Base-by-base conservation (phyloP, 2,888 invertebrate species). In the Zeuzera pyrina region DNA sequence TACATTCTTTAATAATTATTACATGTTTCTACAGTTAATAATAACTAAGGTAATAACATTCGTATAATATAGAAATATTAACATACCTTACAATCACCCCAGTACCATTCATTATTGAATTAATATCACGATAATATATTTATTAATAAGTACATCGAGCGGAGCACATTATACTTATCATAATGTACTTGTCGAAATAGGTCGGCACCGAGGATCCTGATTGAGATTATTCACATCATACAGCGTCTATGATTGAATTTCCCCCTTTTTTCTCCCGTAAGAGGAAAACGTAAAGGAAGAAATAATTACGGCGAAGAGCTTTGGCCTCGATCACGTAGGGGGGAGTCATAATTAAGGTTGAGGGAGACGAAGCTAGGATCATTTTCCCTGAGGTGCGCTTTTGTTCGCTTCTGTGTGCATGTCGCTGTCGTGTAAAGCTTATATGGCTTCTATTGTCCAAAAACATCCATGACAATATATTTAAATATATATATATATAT, bases 291-390 rank as follows among this genome's bases (percentile, higher is more conserved):
- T 42, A 45, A 49, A 47, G 58, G 55, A 49, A 47, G 53, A 58
- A 63, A 69, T 71, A 71, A 70, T 72, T 69, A 69, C 60, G 46
- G 41, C 38, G 47, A 43, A 43, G 52, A 49, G 46, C 49, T 49
- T 45, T 49, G 43, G 44, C 47, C 57, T 52, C 50, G 49, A 57
- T 57, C 57, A 53, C 51, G 52, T 49, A 46, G 43, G 35, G 43
- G 35, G 40, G 41, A 38, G 48, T 37, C 41, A 54, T 68, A 68
- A 71, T 70, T 70, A 68, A 63, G 66, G 57, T 35, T 43, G 48
- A 52, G 45, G 51, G 41, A 40, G 29, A 35, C 31, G 36, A 39
- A 39, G 10, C 12, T 5, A 10, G 8, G 12, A 25, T 25, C 25
- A 25, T 10, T 35, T 38, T 39, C 42, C 29, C 32, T 12, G 16